Conservation (phyloP, 2,888 invertebrate genomes). For the Sphaerophoria rueppellii region DNA sequence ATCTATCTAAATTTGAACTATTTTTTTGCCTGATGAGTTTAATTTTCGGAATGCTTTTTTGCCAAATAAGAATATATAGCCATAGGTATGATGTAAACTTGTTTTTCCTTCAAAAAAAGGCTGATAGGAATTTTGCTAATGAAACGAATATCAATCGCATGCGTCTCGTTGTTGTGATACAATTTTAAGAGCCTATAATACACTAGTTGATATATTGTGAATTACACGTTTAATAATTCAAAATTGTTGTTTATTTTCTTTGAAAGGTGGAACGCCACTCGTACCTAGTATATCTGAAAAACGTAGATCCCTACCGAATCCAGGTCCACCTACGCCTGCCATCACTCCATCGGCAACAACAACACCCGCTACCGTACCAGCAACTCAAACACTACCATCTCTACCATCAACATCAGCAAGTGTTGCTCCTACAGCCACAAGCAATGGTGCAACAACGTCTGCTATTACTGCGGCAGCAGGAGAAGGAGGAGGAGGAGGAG, state of each 20-base stretch:
- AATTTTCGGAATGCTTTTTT: conserved; percentile 34
- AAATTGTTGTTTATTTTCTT: conserved; percentile 63
- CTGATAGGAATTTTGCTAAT: conserved; percentile 45
- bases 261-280: conserved; percentile 84
- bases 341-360: conserved; percentile 75
- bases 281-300: conserved; percentile 79
- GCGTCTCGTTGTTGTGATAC: conserved; percentile 62
- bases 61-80: background rate
- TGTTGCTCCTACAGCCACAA: conserved; percentile 31
- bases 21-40: conserved; percentile 17
- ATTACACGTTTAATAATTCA: conserved; percentile 13
- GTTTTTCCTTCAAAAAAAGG: background rate
- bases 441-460: conserved; percentile 41
- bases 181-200: conserved; percentile 10
- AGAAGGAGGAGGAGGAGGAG: conserved; percentile 34
- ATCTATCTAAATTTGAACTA: background rate
- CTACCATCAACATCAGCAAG: conserved; percentile 56
- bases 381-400: conserved; percentile 62
- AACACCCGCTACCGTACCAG: conserved; percentile 74
- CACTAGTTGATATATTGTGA: background rate
- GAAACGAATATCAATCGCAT: conserved; percentile 45
- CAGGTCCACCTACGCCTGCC: conserved; percentile 74
- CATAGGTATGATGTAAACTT: conserved; percentile 41
- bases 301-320: conserved; percentile 76
- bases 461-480: conserved; percentile 74